Base-by-base conservation (phyloP, 2,888 invertebrate species). In the Plemyria rubiginata region DNA sequence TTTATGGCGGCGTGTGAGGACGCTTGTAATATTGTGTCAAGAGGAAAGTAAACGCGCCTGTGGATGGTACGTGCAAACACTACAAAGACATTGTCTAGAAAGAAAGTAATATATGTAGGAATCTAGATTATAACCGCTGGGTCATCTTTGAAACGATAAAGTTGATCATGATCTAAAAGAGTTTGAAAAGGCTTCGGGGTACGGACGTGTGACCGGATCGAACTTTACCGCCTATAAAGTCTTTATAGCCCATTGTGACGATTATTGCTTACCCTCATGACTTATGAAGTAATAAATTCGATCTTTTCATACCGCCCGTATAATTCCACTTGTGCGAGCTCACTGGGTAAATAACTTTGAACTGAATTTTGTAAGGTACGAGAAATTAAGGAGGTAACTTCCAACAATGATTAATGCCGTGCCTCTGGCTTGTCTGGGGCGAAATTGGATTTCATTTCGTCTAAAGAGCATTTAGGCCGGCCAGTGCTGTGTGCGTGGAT, bases 251-350 rank as follows among this genome's bases (percentile, higher is more conserved):
- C 88, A 91, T 92, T 92, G 90, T 92, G 88, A 87, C 89, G 86
- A 91, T 90, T 91, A 92, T 90, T 91, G 90, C 91, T 90, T 88
- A 88, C 91, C 90, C 89, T 87, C 84, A 87, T 89, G 91, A 91
- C 90, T 91, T 92, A 91, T 91, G 89, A 90, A 90, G 90, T 89
- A 88, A 90, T 91, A 91, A 92, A 90, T 88, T 88, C 84, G 82
- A 86, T 86, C 84, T 87, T 83, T 83, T 82, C 85, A 87, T 87
- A 82, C 83, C 84, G 78, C 78, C 79, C 80, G 75, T 81, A 78
- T 79, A 76, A 77, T 79, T 82, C 78, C 73, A 76, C 73, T 74
- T 73, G 71, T 76, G 76, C 76, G 71, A 75, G 71, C 71, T 68
- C 63, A 68, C 67, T 70, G 65, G 70, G 77, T 71, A 79, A 77